Evolutionary conservation across 2,113 vertebrate genomes (phyloP), one percentile per base, ranked within the genome.

Genomic region (Rhadina sibilatrix): DNA sequence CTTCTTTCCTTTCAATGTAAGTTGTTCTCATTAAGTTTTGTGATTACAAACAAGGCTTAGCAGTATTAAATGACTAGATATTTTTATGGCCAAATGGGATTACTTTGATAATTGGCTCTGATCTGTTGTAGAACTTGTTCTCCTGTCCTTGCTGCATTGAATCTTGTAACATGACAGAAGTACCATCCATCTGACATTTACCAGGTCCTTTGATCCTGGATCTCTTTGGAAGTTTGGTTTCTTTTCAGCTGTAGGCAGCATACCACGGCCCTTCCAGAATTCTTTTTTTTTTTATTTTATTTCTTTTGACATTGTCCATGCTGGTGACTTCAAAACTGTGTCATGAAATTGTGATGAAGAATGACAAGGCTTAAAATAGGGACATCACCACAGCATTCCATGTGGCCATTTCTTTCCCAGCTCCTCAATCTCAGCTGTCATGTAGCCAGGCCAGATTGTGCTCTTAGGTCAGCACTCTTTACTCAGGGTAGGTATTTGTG

Each of bases 1-100:
- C 40, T 90, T 89, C 49, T 86, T 94, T 86, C 83, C 40, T 90
- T 91, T 93, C 79, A 38, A 17, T n/a, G 30, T 74, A 92, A 93
- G 85, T 96, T 96, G 95, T 88, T 94, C 93, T 94, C 92, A 94
- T 96, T 97, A 96, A 94, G 76, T 47, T 88, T 87, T 90, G 90
- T 95, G 94, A 96, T 97, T 97, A 96, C 90, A 96, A 97, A 96
- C 96, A 96, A 94, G 85, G 75, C 82, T 96, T 94, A 96, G 79
- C 87, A 56, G 44, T 93, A 88, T 80, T 95, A 95, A 96, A 93
- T 86, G 47, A 92, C 92, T 83, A 90, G 93, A 66, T 93, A 96
- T 95, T 96, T 96, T 95, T 96, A 93, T 90, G 83, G 92, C 82
- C 84, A 96, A 95, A 95, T 95, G 93, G 89, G 95, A 96, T 96